A percentile compares a stretch with the other conserved stretches of the same genome.
Evolutionary conservation across 2,888 invertebrate genomes (phyloP).

Genomic region (Drosophila lacicola): DNA sequence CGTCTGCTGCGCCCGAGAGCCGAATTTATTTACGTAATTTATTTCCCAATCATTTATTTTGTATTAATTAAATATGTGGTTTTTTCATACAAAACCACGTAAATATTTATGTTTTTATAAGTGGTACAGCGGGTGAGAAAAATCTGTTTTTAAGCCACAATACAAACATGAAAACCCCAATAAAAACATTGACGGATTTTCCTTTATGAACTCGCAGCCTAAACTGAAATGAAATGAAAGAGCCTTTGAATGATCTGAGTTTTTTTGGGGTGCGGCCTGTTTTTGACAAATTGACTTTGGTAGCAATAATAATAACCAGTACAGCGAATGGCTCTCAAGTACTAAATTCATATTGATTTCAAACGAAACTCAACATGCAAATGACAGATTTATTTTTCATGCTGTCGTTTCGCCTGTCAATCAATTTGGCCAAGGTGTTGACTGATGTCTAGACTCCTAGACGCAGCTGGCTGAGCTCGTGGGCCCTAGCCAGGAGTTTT

Average conservation of each 20-base stretch:
- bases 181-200: constrained; percentile 51
- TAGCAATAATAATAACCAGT: constrained; percentile 52
- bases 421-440: constrained; percentile 75
- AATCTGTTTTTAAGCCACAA: constrained; percentile 60
- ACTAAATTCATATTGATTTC: constrained; percentile 74
- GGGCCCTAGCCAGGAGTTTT: constrained; percentile 14
- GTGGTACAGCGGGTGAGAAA: constrained; percentile 33
- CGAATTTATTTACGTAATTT: constrained; percentile 62
- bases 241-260: constrained; percentile 41
- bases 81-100: constrained; percentile 37
- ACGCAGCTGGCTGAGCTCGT: constrained; percentile 25
- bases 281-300: constrained; percentile 78
- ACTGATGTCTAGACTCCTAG: constrained; percentile 70
- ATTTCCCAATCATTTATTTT: constrained; percentile 77
- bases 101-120: constrained; percentile 50
- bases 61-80: constrained; percentile 78
- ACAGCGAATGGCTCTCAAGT: constrained; percentile 49
- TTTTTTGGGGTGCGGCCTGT: constrained; percentile 41
- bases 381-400: constrained; percentile 78
- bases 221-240: constrained; percentile 43
- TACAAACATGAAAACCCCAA: constrained; percentile 27
- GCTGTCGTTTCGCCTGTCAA: constrained; percentile 74
- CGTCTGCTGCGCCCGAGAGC: constrained; percentile 54
- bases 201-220: constrained; percentile 15
- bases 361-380: constrained; percentile 74